phyloP scores from a whole-genome alignment of 2,888 invertebrate species.

The Sylvicola cinctus region DNA sequence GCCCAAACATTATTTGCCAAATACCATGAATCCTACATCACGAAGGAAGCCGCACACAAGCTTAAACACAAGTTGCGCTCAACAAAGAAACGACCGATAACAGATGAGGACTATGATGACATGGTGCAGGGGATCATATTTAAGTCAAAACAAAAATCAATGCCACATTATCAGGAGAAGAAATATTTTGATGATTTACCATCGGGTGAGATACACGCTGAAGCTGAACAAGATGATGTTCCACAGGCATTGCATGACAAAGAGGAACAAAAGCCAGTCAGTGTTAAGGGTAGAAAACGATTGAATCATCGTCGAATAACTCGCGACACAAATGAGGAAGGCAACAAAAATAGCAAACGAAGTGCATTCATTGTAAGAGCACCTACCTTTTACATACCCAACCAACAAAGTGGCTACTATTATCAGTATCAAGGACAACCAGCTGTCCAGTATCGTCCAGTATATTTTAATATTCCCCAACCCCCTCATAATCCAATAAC shows the following conservation, averaged over 20 bases:
- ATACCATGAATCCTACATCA: slow-evolving; percentile 7
- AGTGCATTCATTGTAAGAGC: no score
- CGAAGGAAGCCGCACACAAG: slow-evolving; percentile 7
- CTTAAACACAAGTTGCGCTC: slow-evolving; percentile 5
- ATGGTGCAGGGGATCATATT: slow-evolving; percentile 6
- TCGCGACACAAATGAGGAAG: not conserved
- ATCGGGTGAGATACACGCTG: slow-evolving; percentile 9
- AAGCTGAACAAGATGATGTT: slow-evolving; percentile 6
- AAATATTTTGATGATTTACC: slow-evolving; percentile 12
- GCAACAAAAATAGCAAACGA: no score
- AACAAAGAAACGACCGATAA: slow-evolving; percentile 3
- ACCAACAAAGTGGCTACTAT: no score
- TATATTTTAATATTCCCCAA: no score
- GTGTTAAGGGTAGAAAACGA: not conserved
- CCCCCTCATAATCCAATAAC: no score
- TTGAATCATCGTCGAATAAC: not conserved
- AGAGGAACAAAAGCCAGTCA: slow-evolving; percentile 1
- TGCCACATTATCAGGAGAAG: slow-evolving; percentile 7
- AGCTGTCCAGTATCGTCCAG: no score
- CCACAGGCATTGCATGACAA: no score
- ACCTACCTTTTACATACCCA: no score
- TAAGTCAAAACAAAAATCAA: slow-evolving; percentile 5
- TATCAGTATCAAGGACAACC: no score
- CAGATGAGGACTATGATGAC: slow-evolving; percentile 7
- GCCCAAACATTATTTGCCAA: slow-evolving; percentile 4